A percentile compares a stretch with the other conserved stretches of the same genome.
phyloP scores from a whole-genome alignment of 2,113 vertebrate species.

The Malurus cyaneus region DNA sequence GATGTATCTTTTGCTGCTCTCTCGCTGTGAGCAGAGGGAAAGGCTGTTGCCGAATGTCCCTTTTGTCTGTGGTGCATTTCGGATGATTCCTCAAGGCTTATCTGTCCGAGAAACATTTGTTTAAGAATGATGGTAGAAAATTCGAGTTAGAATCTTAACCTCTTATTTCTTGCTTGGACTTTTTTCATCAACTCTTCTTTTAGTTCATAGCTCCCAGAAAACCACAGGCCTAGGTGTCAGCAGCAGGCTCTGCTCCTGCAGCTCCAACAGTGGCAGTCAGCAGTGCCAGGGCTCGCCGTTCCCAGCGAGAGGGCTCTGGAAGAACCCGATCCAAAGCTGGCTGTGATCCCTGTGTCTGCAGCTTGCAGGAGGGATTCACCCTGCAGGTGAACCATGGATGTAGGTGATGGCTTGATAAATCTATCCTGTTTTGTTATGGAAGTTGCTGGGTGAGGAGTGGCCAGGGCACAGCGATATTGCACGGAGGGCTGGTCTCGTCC shows the following conservation, averaged over 20 bases:
- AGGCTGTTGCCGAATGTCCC: not conserved
- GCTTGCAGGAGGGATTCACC: not conserved
- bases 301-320: fast-evolving
- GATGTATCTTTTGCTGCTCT: not conserved
- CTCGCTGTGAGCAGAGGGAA: not conserved
- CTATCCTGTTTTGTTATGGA: fast-evolving
- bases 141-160: not conserved
- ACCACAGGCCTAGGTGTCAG: not conserved
- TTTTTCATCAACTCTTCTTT: not conserved
- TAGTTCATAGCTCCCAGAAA: not conserved
- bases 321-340: not conserved
- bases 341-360: not conserved
- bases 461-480: fast-evolving
- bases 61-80: not conserved
- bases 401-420: not conserved
- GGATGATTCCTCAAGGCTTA: not conserved
- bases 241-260: not conserved
- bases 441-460: not conserved
- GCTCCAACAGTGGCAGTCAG: fast-evolving
- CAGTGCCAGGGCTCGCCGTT: fast-evolving
- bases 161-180: not conserved
- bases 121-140: not conserved
- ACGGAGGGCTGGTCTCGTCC: not conserved
- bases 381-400: not conserved
- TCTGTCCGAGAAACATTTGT: not conserved